phyloP scores from a whole-genome alignment of 1,140 invertebrate genomes.

The Eubasilissa regina region DNA sequence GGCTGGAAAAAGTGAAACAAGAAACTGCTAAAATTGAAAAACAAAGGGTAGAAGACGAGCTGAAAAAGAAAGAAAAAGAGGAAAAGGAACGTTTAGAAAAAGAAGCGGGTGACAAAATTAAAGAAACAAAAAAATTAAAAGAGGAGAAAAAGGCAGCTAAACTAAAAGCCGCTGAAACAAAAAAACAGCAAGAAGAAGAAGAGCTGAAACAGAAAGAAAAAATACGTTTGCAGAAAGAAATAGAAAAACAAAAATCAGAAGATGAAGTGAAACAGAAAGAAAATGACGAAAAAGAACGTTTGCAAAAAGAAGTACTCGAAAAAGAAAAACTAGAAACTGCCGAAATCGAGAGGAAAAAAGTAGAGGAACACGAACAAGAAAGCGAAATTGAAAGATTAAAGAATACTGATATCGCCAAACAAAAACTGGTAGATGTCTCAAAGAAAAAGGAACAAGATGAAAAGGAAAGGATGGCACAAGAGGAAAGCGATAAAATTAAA shows the following conservation, averaged over 20 bases:
- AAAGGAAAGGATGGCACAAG: conserved; percentile 14
- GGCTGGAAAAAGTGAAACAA: conserved; percentile 44
- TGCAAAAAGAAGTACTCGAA: conserved; percentile 46
- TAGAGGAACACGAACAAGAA: conserved; percentile 35
- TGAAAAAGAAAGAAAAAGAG: conserved; percentile 50
- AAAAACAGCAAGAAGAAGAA: conserved; percentile 25
- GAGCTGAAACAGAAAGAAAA: conserved; percentile 46
- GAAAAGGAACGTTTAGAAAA: conserved; percentile 34
- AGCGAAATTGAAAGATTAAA: conserved; percentile 43
- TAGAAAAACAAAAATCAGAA: conserved; percentile 32
- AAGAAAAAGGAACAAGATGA: conserved; percentile 5
- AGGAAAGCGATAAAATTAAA: conserved; percentile 34
- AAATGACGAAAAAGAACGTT: conserved; percentile 41
- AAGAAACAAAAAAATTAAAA: conserved; percentile 61
- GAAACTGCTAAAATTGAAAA: conserved; percentile 22
- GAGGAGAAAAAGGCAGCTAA: conserved; percentile 50
- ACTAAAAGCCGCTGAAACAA: not conserved
- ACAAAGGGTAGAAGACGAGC: conserved; percentile 11
- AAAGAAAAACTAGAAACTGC: conserved; percentile 46
- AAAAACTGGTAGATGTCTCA: not conserved
- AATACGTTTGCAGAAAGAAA: conserved; percentile 19
- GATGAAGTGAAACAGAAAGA: conserved; percentile 46
- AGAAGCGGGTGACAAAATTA: conserved; percentile 51
- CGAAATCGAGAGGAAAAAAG: conserved; percentile 52
- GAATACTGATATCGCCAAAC: conserved; percentile 41